Percentiles rank a stretch among this genome's conserved stretches.
These are phyloP conservation scores for Deladenus siricidicola DNA, from an alignment of 2,888 invertebrate species.

Conservation along the genomic window DNA sequence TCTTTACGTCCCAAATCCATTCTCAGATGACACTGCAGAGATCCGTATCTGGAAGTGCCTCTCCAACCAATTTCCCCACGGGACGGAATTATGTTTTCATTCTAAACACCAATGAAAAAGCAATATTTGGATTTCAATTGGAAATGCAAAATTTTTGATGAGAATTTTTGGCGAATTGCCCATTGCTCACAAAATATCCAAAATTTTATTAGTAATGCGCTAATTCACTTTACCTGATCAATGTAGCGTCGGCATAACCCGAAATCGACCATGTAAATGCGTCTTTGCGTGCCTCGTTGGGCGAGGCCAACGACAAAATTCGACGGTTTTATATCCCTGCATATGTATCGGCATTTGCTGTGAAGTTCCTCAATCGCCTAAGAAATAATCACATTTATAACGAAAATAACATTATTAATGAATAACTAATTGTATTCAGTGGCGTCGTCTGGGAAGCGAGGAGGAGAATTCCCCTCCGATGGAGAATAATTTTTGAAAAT, in stretches of 20 bases:
- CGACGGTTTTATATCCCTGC: slow-evolving; percentile 1
- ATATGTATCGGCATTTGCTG: neutral
- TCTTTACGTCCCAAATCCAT: slow-evolving; percentile 35
- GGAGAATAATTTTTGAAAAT: no score
- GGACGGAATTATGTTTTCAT: slow-evolving; percentile 28
- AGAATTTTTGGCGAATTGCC: no score
- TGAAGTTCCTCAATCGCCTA: neutral
- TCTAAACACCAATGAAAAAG: no score
- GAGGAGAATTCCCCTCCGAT: no score
- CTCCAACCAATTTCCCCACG: slow-evolving; percentile 43
- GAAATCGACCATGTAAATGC: slow-evolving; percentile 34
- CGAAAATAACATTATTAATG: no score
- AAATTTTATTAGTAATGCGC: no score
- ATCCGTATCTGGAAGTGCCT: slow-evolving; percentile 42
- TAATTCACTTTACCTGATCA: slow-evolving; percentile 8
- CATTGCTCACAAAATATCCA: no score
- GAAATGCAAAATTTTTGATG: no score
- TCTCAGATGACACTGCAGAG: slow-evolving; percentile 23
- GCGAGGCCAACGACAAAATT: slow-evolving; percentile 39
- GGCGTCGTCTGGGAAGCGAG: no score
- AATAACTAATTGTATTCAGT: no score
- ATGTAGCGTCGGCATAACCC: slow-evolving; percentile 33
- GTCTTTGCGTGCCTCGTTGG: slow-evolving; percentile 4
- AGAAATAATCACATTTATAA: neutral
- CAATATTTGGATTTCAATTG: no score